Evolutionary conservation across 2,797 vertebrate genomes (phyloP).

Genomic region (Pterois miles): DNA sequence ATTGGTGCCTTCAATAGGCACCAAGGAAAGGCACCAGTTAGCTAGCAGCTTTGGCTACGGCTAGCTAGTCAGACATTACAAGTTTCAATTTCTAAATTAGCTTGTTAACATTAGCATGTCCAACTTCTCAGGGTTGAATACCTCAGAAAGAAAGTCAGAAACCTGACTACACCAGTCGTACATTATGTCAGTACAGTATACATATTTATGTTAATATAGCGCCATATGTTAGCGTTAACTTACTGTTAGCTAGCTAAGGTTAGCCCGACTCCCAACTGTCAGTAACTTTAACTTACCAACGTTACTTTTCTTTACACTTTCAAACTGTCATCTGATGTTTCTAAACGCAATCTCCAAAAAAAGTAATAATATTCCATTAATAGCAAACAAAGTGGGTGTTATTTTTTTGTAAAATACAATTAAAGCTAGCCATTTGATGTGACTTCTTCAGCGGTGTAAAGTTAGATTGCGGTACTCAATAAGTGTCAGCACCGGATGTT

Average conservation of each 20-base stretch:
- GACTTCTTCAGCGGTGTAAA: neutral
- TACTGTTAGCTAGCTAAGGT: neutral
- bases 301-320: neutral
- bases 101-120: neutral
- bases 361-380: no score
- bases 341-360: neutral
- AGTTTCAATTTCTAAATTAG: neutral
- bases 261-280: neutral
- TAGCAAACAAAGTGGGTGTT: neutral
- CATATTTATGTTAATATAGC: neutral
- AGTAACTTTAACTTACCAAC: neutral
- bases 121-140: neutral
- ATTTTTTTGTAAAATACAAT: neutral
- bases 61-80: neutral
- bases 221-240: neutral
- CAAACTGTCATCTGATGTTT: neutral
- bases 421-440: neutral
- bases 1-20: no score
- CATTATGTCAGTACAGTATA: neutral
- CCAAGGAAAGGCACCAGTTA: neutral
- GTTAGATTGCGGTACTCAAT: neutral
- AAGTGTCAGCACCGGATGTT: no score
- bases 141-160: neutral
- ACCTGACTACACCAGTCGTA: neutral
- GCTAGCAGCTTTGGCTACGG: neutral